Conservation (phyloP, 23 tunicate species). For the Styela clava region DNA sequence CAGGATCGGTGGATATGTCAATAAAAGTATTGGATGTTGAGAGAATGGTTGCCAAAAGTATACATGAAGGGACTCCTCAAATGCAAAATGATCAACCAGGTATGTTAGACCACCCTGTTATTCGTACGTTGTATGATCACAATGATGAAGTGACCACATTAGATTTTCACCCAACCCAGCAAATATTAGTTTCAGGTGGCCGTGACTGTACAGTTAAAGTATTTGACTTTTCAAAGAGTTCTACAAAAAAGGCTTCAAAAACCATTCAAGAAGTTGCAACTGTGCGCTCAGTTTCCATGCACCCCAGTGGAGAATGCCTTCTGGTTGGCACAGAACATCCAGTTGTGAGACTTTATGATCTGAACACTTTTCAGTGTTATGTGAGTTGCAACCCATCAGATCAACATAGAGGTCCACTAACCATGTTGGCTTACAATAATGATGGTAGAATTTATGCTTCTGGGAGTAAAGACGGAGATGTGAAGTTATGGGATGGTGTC, state of each 20-base stretch:
- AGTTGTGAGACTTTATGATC: constrained; percentile 65
- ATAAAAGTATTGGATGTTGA: constrained; percentile 86
- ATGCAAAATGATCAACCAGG: constrained; percentile 34
- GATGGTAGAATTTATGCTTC: constrained; percentile 59
- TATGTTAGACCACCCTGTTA: constrained; percentile 80
- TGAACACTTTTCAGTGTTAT: constrained; percentile 70
- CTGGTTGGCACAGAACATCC: constrained; percentile 83
- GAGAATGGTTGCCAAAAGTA: constrained; percentile 74
- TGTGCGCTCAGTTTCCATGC: constrained; percentile 50
- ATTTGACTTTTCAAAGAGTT: constrained; percentile 90
- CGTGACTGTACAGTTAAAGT: constrained; percentile 83
- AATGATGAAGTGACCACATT: constrained; percentile 76
- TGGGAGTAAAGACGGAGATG: constrained; percentile 81
- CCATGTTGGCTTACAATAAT: constrained; percentile 47
- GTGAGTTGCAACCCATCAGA: constrained; percentile 53
- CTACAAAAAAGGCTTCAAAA: constrained; percentile 67
- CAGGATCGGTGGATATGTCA: constrained; percentile 81
- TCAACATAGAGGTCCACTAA: constrained; percentile 69
- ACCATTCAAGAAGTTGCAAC: constrained; percentile 74
- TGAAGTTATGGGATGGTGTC: constrained; percentile 90
- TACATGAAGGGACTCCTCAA: constrained; percentile 13
- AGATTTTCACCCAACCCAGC: constrained; percentile 78
- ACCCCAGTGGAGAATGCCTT: constrained; percentile 83
- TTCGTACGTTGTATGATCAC: constrained; percentile 80
- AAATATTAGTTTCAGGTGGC: constrained; percentile 67